Conservation (phyloP, 2,888 invertebrate genomes). For the Craniophora ligustri region DNA sequence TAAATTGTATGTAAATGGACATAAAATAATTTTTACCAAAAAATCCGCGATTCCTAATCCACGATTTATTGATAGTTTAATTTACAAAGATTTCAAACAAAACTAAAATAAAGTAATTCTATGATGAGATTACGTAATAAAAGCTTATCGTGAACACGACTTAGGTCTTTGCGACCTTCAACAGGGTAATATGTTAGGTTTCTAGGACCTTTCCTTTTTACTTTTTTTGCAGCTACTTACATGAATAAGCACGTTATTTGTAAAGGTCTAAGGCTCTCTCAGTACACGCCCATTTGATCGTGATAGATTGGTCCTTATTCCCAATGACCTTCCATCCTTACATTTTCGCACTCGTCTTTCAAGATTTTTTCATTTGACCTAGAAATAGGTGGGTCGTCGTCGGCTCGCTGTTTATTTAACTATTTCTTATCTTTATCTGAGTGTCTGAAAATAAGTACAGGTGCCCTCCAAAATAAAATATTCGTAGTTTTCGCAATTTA, state of each 20-base stretch:
- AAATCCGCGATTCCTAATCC: too few relatives aligned
- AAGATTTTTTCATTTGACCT: conserved; percentile 18
- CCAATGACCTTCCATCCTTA: conserved; percentile 29
- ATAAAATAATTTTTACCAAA: too few relatives aligned
- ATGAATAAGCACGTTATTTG: conserved; percentile 37
- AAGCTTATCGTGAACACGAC: conserved; percentile 4
- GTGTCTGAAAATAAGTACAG: not conserved
- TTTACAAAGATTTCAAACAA: not conserved
- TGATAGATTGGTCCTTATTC: conserved; percentile 46
- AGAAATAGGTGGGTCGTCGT: conserved; percentile 14
- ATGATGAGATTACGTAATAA: not conserved
- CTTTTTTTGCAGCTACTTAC: conserved; percentile 12
- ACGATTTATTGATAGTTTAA: too few relatives aligned
- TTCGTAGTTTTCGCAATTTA: too few relatives aligned
- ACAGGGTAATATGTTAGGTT: conserved; percentile 9
- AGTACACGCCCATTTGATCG: conserved; percentile 38
- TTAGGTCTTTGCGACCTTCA: conserved; percentile 2
- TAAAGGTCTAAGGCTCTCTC: conserved; percentile 31
- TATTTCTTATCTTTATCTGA: not conserved
- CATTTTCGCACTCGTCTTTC: conserved; percentile 28
- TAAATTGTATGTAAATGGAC: too few relatives aligned
- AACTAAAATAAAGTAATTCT: not conserved
- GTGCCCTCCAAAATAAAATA: too few relatives aligned
- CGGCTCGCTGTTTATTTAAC: too few relatives aligned
- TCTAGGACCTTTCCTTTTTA: conserved; percentile 7